Percentiles rank a stretch among this genome's conserved stretches.
These are phyloP conservation scores for Prosopocoilus inquinatus DNA, from an alignment of 2,888 invertebrate species.

Conservation along the genomic window DNA sequence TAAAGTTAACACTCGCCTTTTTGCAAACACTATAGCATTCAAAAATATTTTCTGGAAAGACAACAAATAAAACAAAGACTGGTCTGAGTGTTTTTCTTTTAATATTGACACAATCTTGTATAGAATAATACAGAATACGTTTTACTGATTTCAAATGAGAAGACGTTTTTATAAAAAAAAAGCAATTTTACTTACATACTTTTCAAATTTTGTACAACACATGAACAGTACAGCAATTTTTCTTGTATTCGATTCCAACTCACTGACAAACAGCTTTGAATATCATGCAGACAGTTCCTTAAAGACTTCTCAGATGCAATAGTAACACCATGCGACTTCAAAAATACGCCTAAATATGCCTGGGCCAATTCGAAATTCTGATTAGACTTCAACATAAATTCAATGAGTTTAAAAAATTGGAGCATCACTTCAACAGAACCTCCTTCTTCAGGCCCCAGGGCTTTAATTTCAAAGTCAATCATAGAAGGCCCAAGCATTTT, in stretches of 20 bases:
- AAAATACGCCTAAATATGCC: slow-evolving; percentile 83
- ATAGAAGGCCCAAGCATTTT: slow-evolving; percentile 77
- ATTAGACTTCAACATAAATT: slow-evolving; percentile 69
- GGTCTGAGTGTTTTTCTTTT: too few species aligned
- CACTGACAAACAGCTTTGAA: slow-evolving; percentile 60
- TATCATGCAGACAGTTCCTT: slow-evolving; percentile 54
- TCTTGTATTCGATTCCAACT: slow-evolving; percentile 69
- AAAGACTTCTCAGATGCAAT: slow-evolving; percentile 59
- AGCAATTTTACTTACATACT: slow-evolving; percentile 7
- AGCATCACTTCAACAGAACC: slow-evolving; percentile 70
- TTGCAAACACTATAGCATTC: too few species aligned
- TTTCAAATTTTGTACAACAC: slow-evolving; percentile 64
- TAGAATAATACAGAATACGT: too few species aligned
- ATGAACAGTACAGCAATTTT: slow-evolving; percentile 70
- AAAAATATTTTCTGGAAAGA: too few species aligned
- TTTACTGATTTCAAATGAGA: too few species aligned
- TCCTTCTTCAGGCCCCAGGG: slow-evolving; percentile 70
- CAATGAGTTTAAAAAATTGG: slow-evolving; percentile 75
- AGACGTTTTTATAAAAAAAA: too few species aligned
- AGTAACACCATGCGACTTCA: slow-evolving; percentile 73
- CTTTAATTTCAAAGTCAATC: slow-evolving; percentile 84
- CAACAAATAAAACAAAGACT: too few species aligned
- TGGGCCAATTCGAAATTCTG: slow-evolving; percentile 87
- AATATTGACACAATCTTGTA: too few species aligned
- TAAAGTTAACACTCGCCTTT: too few species aligned